Evolutionary conservation across 2,888 invertebrate genomes (phyloP).

Genomic region (Rhodophaea formosa): DNA sequence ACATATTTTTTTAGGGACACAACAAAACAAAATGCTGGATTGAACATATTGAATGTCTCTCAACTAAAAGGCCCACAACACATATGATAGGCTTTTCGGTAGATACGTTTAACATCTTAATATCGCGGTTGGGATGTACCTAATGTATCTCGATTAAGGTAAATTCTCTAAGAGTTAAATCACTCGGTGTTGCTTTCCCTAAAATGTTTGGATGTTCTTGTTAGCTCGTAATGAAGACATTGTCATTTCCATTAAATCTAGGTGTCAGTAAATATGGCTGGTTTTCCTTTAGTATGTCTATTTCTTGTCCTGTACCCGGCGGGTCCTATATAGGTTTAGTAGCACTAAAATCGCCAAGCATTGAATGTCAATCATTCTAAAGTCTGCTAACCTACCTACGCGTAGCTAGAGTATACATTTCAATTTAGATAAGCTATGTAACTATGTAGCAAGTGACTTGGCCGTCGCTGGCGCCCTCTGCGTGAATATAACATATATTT

Average conservation of each 20-base stretch:
- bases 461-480: background rate
- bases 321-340: constrained; percentile 53
- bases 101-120: too few relatives aligned
- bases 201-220: too few relatives aligned
- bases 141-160: too few relatives aligned
- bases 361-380: constrained; percentile 55
- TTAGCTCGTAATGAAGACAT: too few relatives aligned
- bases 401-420: constrained; percentile 69
- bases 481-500: background rate
- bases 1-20: too few relatives aligned
- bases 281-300: constrained; percentile 8
- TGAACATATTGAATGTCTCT: too few relatives aligned
- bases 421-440: constrained; percentile 67
- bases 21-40: too few relatives aligned
- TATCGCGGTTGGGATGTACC: too few relatives aligned
- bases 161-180: too few relatives aligned
- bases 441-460: constrained; percentile 42
- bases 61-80: too few relatives aligned
- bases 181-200: too few relatives aligned
- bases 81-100: too few relatives aligned
- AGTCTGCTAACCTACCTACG: constrained; percentile 60
- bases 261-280: constrained; percentile 1
- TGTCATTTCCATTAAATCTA: background rate
- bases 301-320: constrained; percentile 25
- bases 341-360: constrained; percentile 64